A percentile compares a stretch with the other conserved stretches of the same genome.
Conservation (phyloP, 2,113 vertebrate genomes). For the Columba livia region DNA sequence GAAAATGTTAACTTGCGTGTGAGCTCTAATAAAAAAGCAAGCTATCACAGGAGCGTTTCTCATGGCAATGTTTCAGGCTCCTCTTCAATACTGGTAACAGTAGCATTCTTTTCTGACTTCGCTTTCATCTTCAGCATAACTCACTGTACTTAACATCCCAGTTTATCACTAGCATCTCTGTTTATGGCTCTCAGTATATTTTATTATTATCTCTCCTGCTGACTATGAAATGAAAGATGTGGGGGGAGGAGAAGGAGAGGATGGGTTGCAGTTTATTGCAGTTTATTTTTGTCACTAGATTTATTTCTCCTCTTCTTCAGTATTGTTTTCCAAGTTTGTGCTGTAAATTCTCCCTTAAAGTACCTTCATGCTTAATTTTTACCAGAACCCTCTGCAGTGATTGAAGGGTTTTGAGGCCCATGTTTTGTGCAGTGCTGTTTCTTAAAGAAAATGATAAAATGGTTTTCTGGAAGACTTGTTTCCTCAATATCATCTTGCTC, state of each 20-base stretch:
- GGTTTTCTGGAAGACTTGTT: background rate
- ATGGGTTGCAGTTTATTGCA: slow-evolving; percentile 10
- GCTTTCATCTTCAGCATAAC: slow-evolving; percentile 44
- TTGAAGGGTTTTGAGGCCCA: background rate
- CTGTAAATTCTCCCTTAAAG: slow-evolving; percentile 11
- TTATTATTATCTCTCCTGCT: slow-evolving; percentile 36
- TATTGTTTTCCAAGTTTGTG: background rate
- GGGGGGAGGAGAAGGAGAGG: background rate
- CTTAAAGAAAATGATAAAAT: background rate
- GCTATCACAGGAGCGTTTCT: background rate
- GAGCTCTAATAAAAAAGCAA: background rate
- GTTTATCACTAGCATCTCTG: slow-evolving; percentile 30
- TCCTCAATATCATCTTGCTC: background rate
- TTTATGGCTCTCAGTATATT: slow-evolving; percentile 43
- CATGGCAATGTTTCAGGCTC: slow-evolving; percentile 9
- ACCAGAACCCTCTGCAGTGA: background rate
- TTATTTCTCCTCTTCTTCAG: background rate
- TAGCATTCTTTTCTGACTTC: slow-evolving; percentile 48
- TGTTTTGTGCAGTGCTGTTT: background rate
- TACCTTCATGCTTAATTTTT: background rate
- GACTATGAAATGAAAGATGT: slow-evolving; percentile 33
- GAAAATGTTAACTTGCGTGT: background rate
- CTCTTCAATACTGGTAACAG: slow-evolving; percentile 19
- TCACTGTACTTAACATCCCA: slow-evolving; percentile 32
- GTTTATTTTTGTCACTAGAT: slow-evolving; percentile 22